Evolutionary conservation across 2,113 vertebrate species (phyloP).

Genomic region (Alethe castanea): DNA sequence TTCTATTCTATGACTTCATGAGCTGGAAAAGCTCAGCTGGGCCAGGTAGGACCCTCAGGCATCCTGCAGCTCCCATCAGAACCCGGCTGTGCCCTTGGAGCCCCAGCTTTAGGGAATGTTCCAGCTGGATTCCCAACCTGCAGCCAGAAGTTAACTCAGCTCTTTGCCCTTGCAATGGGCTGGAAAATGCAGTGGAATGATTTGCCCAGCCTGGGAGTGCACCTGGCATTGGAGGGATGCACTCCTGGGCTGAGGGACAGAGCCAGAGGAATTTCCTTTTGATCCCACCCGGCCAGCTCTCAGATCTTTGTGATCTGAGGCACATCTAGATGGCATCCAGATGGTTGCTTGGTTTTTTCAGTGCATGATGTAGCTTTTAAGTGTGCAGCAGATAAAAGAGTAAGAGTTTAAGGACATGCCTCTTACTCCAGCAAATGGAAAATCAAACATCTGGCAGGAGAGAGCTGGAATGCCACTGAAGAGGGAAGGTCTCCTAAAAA

Average conservation of each 20-base stretch:
- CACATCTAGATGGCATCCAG: not conserved
- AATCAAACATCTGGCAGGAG: not conserved
- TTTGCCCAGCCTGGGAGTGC: not conserved
- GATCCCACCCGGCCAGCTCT: not conserved
- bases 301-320: not conserved
- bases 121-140: not conserved
- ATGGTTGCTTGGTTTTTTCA: not conserved
- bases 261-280: not conserved
- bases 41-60: not conserved
- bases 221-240: not conserved
- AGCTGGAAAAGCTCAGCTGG: not conserved
- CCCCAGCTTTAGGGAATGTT: not conserved
- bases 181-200: not conserved
- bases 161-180: not conserved
- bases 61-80: not conserved
- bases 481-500: not conserved
- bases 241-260: not conserved
- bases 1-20: not conserved
- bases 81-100: not conserved
- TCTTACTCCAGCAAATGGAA: not conserved
- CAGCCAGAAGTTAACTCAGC: not conserved
- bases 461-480: not conserved
- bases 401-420: not conserved
- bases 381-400: not conserved
- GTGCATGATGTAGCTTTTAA: not conserved